Evolutionary conservation across 2,797 vertebrate genomes (phyloP), one percentile per base, ranked within the genome.

Genomic region (Mionectes olivaceus): DNA sequence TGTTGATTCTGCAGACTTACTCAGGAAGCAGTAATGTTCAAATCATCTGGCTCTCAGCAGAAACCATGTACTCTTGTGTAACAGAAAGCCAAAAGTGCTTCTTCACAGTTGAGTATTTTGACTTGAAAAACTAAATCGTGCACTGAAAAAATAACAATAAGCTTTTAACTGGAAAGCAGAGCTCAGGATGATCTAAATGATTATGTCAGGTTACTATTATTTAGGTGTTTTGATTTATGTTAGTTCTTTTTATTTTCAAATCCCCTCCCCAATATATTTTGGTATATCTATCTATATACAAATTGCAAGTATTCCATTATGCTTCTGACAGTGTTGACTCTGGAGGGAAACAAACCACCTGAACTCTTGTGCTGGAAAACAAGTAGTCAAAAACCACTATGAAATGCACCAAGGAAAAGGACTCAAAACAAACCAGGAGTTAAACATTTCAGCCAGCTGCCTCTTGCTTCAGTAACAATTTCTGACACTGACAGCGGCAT

Each of bases 11-110:
- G 47, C 61, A 81, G 87, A 59, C 75, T 68, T 86, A 81, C 74
- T 85, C 56, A 90, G 82, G 83, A 95, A 83, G 82, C 41, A 84
- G 50, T 32, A 78, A 92, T 32, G 90, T 63, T 83, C 53, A 85
- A 80, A 75, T 92, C 44, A 43, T 74, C 88, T 93, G 92, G 94
- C 63, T 87, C 73, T 85, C 84, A 93, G 64, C 86, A 91, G 84
- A 89, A 81, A 59, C 52, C 10, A 16, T 32, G 39, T 74, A 52
- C 53, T 44, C 46, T 94, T 91, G 74, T 75, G 16, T 46, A 90
- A 92, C 46, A 93, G 69, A 22, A 82, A 95, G 56, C 43, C 83
- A 90, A 85, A 94, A 93, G 80, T 57, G 73, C 47, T 88, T 81
- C 59, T 79, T 74, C 81, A 91, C 55, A 69, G 65, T 19, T 70